Conservation (phyloP, 2,797 vertebrate genomes). For the Artibeus lituratus region DNA sequence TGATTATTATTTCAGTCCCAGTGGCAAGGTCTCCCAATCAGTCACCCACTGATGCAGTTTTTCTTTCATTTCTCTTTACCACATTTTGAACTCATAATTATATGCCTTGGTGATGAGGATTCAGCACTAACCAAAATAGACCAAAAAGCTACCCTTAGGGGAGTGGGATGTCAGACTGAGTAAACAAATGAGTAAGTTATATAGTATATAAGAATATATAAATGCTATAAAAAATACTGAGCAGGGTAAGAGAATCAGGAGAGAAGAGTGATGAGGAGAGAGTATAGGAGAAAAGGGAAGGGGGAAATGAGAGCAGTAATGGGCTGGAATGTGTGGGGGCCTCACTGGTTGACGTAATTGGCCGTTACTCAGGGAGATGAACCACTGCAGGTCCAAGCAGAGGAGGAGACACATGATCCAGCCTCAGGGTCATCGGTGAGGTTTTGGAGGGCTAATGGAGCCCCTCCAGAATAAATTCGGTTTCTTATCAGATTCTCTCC, state of each 20-base stretch:
- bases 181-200: not conserved
- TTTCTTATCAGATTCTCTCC: not conserved
- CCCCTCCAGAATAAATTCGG: not conserved
- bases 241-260: not conserved
- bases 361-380: not conserved
- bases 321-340: too few relatives aligned
- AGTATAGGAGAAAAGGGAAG: not conserved
- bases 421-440: not conserved
- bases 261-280: not conserved
- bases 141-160: not conserved
- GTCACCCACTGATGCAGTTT: not conserved
- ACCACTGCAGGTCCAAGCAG: not conserved
- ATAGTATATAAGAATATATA: not conserved
- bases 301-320: not conserved
- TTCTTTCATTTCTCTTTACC: not conserved
- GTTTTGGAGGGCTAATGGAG: not conserved
- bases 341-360: not conserved
- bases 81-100: not conserved
- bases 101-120: not conserved
- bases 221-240: not conserved
- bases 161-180: not conserved
- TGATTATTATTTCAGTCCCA: not conserved
- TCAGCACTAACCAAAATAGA: not conserved
- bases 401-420: fast-evolving
- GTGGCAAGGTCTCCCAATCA: not conserved